Conservation (phyloP, 2,797 vertebrate species). For the Chromobotia macracanthus region DNA sequence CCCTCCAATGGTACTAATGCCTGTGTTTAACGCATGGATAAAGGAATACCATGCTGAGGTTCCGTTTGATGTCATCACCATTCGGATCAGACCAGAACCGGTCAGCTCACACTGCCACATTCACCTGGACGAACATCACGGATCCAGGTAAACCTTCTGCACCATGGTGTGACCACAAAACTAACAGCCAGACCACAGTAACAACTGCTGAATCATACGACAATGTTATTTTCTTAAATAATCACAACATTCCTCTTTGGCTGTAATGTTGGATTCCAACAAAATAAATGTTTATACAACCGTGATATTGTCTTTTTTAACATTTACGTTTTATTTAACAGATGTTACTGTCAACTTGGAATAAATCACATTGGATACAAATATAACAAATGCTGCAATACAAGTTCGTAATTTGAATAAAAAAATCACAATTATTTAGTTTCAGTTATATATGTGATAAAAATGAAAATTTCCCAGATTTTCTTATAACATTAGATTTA, state of each 20-base stretch:
- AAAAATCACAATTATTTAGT: too few relatives aligned
- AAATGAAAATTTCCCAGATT: not conserved
- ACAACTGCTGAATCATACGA: not conserved
- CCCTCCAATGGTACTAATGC: conserved; percentile 84
- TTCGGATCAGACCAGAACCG: conserved; percentile 84
- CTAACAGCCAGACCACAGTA: not conserved
- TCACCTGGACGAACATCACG: conserved; percentile 83
- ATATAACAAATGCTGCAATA: too few relatives aligned
- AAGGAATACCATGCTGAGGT: conserved; percentile 89
- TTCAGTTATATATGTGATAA: too few relatives aligned
- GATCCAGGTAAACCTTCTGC: conserved; percentile 81
- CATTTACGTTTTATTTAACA: too few relatives aligned
- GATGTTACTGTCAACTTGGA: too few relatives aligned
- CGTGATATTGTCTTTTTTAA: too few relatives aligned
- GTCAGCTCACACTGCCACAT: conserved; percentile 77
- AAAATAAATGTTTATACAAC: too few relatives aligned
- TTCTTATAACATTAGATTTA: not conserved
- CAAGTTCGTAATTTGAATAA: too few relatives aligned
- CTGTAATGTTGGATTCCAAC: too few relatives aligned
- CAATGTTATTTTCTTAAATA: not conserved
- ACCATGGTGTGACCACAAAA: not conserved
- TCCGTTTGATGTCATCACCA: conserved; percentile 85
- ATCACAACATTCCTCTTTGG: too few relatives aligned
- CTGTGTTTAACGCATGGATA: conserved; percentile 84
- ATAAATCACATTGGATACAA: too few relatives aligned